phyloP scores from a whole-genome alignment of 2,888 invertebrate genomes.

The Salticus scenicus region DNA sequence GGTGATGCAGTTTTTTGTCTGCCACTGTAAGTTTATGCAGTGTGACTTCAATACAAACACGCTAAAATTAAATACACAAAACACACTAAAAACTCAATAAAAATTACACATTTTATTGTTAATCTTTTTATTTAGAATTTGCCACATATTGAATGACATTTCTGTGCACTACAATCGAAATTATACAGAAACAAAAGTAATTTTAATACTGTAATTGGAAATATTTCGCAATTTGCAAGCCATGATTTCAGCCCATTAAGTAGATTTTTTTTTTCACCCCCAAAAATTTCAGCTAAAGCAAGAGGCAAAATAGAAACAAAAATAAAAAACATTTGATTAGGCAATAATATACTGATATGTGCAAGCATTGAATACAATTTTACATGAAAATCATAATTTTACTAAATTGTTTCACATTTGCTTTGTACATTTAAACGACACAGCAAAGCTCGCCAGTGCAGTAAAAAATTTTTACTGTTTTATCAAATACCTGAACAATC shows the following conservation, averaged over 20 bases:
- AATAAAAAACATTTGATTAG: conserved; percentile 61
- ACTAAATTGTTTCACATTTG: conserved; percentile 57
- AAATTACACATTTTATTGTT: conserved; percentile 30
- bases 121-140: conserved; percentile 67
- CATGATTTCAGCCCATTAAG: conserved; percentile 46
- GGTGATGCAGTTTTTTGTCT: too few relatives aligned
- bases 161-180: conserved; percentile 63
- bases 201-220: conserved; percentile 37
- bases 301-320: conserved; percentile 46
- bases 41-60: too few relatives aligned
- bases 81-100: not conserved
- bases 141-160: conserved; percentile 69
- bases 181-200: conserved; percentile 39
- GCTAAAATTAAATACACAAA: too few relatives aligned
- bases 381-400: conserved; percentile 47
- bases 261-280: conserved; percentile 23
- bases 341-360: conserved; percentile 68
- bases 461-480: conserved; percentile 28
- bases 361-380: conserved; percentile 67
- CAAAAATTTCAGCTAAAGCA: conserved; percentile 46
- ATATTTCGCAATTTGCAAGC: conserved; percentile 47
- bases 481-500: not conserved
- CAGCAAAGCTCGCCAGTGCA: conserved; percentile 66
- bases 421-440: conserved; percentile 59
- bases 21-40: too few relatives aligned